Conservation (phyloP, 2,888 invertebrate genomes). For the Magallana nippona region DNA sequence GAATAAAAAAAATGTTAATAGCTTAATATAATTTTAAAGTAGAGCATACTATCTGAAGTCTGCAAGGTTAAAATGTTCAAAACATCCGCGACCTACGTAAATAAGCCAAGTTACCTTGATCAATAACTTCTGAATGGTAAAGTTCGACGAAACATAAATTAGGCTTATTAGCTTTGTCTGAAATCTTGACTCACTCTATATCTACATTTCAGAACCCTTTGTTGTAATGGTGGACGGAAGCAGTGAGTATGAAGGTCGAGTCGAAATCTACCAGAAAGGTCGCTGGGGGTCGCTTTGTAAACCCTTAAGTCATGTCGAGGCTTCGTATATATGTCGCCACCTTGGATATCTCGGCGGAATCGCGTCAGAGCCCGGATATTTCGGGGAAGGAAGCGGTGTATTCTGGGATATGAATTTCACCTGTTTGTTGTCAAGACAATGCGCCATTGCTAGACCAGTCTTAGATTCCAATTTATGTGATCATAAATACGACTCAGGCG, state of each 20-base stretch:
- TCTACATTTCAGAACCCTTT: slow-evolving; percentile 65
- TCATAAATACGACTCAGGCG: slow-evolving; percentile 64
- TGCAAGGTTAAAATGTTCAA: too few relatives aligned
- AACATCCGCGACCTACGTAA: too few relatives aligned
- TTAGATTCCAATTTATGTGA: slow-evolving; percentile 52
- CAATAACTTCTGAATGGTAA: too few relatives aligned
- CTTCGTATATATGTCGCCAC: slow-evolving; percentile 71
- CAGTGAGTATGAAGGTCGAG: slow-evolving; percentile 68
- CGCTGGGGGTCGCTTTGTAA: slow-evolving; percentile 73
- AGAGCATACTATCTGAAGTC: too few relatives aligned
- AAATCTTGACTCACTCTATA: too few relatives aligned
- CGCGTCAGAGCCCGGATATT: slow-evolving; percentile 66
- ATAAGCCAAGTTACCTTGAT: too few relatives aligned
- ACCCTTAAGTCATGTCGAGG: slow-evolving; percentile 66
- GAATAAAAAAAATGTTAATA: too few relatives aligned
- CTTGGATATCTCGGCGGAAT: slow-evolving; percentile 70
- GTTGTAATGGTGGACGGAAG: slow-evolving; percentile 69
- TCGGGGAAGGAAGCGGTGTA: slow-evolving; percentile 65
- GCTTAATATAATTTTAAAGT: too few relatives aligned
- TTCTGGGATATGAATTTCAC: slow-evolving; percentile 69
- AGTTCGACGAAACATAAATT: too few relatives aligned
- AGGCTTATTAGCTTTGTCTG: too few relatives aligned
- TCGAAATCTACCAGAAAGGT: slow-evolving; percentile 72
- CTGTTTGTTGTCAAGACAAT: slow-evolving; percentile 63
- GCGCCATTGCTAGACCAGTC: slow-evolving; percentile 57